A percentile compares a stretch with the other conserved stretches of the same genome.
Conservation (phyloP, 2,113 vertebrate species). For the Tichodroma muraria region DNA sequence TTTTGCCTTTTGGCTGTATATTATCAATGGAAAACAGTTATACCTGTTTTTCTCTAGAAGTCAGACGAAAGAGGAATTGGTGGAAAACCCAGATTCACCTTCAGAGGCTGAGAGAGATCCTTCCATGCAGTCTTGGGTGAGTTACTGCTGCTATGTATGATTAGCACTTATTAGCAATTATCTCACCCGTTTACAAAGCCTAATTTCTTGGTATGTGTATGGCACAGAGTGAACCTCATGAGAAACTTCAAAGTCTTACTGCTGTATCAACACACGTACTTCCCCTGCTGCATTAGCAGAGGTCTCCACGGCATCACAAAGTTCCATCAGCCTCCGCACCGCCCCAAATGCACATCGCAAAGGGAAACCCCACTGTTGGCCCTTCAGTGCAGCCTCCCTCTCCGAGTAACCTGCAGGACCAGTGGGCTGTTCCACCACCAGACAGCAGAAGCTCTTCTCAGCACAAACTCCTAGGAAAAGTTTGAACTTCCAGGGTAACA, state of each 20-base stretch:
- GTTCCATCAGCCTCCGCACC: not conserved
- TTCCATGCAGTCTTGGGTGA: not conserved
- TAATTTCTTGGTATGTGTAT: fast-evolving
- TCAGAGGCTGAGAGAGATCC: not conserved
- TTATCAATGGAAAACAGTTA: not conserved
- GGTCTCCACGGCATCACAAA: fast-evolving
- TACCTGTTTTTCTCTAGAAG: not conserved
- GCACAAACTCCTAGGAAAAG: not conserved
- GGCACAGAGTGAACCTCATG: not conserved
- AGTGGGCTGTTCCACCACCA: fast-evolving
- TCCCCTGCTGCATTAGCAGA: not conserved
- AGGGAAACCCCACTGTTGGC: not conserved
- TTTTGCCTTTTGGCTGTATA: conserved; percentile 8
- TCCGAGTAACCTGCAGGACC: not conserved
- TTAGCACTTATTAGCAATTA: not conserved
- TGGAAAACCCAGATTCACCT: not conserved
- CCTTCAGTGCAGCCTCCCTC: fast-evolving
- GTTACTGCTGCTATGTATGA: not conserved
- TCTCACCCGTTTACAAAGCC: not conserved
- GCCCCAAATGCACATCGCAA: fast-evolving
- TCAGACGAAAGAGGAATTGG: not conserved
- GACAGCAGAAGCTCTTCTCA: not conserved
- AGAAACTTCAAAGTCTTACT: not conserved
- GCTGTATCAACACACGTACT: fast-evolving
- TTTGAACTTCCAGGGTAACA: not conserved